Evolutionary conservation across 2,888 invertebrate species (phyloP), one percentile per base, ranked within the genome.

Genomic region (Machimus atricapillus): DNA sequence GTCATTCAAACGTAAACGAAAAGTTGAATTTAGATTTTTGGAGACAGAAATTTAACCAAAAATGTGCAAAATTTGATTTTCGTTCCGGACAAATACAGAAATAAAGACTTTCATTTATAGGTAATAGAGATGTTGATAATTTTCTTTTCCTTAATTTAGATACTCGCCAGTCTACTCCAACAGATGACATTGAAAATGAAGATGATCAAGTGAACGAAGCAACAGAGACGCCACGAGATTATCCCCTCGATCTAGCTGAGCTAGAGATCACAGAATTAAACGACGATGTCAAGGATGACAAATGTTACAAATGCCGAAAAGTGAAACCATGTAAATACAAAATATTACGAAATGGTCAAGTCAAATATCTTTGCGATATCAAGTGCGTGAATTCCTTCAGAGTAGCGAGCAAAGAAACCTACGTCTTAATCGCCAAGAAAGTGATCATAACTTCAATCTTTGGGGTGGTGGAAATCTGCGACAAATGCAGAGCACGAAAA

Each of bases 351-450:
- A 92, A 93, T 1, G 90, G 90, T 8, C 92, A 92, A 46, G 88
- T 88, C 6, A 88, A 89, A 86, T 92, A 91, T 89, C 89, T 95
- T 31, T 95, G 95, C 90, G 91, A 90, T 43, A 92, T 94, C 19
- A 90, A 90, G 27, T 95, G 95, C 90, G 90, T 94, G 16, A 92
- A 92, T 85, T 89, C 88, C 5, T 94, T 94, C 89, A 93, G 93
- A 90, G 89, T 90, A 0, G 91, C 91, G 19, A 91, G 94, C 89
- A 91, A 92, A 89, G 88, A 91, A 79, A 90, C 91, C 81, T 90
- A 89, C 86, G 88, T 87, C 12, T 27, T 90, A 6, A 87, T 90
- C 2, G 87, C 90, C 3, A 89, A 91, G 2, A 93, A 93, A 89
- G 90, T 90, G 23, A 91, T 91, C 16, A 92, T 93, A 40, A 89